Conservation (phyloP, 2,113 vertebrate species). For the Pomatorhinus ruficollis region DNA sequence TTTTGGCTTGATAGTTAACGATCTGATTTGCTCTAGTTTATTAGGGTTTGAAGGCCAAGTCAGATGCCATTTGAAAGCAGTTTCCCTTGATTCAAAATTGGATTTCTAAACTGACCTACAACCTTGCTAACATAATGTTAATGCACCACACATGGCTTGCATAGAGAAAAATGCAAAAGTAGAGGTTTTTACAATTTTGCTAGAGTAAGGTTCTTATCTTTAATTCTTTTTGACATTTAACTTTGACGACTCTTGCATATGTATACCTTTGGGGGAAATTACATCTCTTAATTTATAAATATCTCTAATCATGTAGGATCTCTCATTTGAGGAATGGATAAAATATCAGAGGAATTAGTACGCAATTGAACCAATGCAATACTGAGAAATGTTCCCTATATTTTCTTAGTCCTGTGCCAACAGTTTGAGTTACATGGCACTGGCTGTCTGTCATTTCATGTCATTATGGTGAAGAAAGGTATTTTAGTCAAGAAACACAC, state of each 20-base stretch:
- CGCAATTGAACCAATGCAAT: background rate
- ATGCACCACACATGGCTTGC: background rate
- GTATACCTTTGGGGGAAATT: background rate
- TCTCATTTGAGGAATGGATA: background rate
- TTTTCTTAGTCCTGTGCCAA: background rate
- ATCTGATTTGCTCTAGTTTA: conserved; percentile 36
- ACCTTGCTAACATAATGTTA: conserved; percentile 31
- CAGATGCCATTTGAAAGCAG: conserved; percentile 20
- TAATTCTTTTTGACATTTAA: conserved; percentile 24
- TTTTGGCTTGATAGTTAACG: background rate
- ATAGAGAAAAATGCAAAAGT: background rate
- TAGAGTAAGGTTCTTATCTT: background rate
- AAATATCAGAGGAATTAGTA: background rate
- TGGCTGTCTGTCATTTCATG: background rate
- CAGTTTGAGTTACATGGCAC: background rate
- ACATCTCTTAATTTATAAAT: background rate
- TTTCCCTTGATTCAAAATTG: conserved; percentile 32
- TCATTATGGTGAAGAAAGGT: background rate
- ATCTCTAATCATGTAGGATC: background rate
- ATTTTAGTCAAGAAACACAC: background rate
- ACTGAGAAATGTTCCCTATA: background rate
- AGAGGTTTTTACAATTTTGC: background rate
- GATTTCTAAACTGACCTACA: conserved; percentile 38
- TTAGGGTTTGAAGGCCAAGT: conserved; percentile 43
- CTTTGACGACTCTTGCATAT: fast-evolving